Evolutionary conservation across 2,888 invertebrate genomes (phyloP).

Genomic region (Prenolepis imparis): DNA sequence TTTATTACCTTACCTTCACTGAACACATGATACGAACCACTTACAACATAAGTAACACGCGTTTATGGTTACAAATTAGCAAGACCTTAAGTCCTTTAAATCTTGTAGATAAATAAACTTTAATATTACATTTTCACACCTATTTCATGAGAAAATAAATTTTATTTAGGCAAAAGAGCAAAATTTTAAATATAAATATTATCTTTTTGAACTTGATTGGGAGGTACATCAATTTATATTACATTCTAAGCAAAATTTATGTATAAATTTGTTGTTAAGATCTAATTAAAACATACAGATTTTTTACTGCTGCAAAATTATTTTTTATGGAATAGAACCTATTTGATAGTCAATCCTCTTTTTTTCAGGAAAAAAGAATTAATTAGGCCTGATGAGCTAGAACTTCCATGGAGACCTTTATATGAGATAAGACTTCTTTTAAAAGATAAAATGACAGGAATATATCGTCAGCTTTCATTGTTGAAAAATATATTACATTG

Average conservation of each 20-base stretch:
- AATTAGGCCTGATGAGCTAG: slow-evolving; percentile 92
- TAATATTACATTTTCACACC: too few relatives aligned
- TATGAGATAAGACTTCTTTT: slow-evolving; percentile 86
- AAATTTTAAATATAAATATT: neutral
- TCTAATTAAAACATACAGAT: neutral
- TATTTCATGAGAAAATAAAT: neutral
- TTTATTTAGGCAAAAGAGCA: neutral
- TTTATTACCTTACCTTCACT: too few relatives aligned
- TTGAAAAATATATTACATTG: slow-evolving; percentile 76
- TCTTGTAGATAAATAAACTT: too few relatives aligned
- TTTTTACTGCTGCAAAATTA: neutral
- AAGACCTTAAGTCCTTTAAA: too few relatives aligned
- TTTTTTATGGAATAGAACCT: slow-evolving; percentile 7
- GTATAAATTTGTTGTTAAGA: neutral
- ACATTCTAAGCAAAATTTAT: neutral
- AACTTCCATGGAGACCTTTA: slow-evolving; percentile 94
- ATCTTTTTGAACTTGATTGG: neutral
- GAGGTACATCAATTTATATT: neutral
- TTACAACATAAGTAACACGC: too few relatives aligned
- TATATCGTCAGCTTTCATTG: slow-evolving; percentile 86
- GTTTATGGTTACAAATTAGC: too few relatives aligned
- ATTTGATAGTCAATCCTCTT: neutral
- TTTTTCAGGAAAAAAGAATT: slow-evolving; percentile 91
- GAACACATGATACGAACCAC: too few relatives aligned
- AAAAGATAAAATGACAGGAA: slow-evolving; percentile 87